These are phyloP conservation scores for Acleris cristana DNA, from an alignment of 2,888 invertebrate species.

Conservation along the genomic window DNA sequence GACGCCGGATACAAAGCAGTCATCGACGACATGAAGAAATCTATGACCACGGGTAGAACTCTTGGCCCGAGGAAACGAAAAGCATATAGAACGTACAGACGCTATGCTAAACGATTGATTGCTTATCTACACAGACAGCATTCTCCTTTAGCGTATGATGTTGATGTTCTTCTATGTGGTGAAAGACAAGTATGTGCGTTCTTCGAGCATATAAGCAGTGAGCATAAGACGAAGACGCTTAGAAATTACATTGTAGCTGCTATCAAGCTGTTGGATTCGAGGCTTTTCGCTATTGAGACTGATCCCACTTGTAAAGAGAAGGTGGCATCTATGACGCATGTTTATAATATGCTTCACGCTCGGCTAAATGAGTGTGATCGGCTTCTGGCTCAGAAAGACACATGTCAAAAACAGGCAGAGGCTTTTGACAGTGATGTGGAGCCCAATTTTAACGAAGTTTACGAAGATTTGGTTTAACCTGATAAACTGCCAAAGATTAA, in stretches of 20 bases:
- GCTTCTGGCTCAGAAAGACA: slow-evolving; percentile 68
- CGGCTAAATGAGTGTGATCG: slow-evolving; percentile 74
- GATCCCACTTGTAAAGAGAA: slow-evolving; percentile 80
- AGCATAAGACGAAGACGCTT: slow-evolving; percentile 78
- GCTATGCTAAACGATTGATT: slow-evolving; percentile 78
- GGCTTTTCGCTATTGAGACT: slow-evolving; percentile 78
- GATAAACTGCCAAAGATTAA: not conserved
- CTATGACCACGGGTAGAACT: slow-evolving; percentile 79
- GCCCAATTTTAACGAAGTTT: slow-evolving; percentile 69
- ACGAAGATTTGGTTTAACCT: slow-evolving; percentile 65
- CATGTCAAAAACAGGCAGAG: slow-evolving; percentile 55
- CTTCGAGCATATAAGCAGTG: slow-evolving; percentile 73
- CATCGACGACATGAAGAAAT: slow-evolving; percentile 82
- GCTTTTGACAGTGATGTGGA: slow-evolving; percentile 70
- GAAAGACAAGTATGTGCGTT: slow-evolving; percentile 79
- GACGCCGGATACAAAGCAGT: slow-evolving; percentile 82
- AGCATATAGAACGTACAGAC: slow-evolving; percentile 76
- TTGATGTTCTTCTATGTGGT: slow-evolving; percentile 76
- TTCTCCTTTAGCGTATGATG: slow-evolving; percentile 79
- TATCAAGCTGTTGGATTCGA: slow-evolving; percentile 77
- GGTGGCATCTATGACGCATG: slow-evolving; percentile 77
- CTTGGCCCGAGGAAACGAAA: slow-evolving; percentile 76
- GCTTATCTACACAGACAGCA: slow-evolving; percentile 78
- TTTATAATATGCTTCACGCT: slow-evolving; percentile 75
- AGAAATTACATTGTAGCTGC: slow-evolving; percentile 80